Evolutionary conservation across 2,888 invertebrate species (phyloP).

Genomic region (Macrosoma leucophasiata): DNA sequence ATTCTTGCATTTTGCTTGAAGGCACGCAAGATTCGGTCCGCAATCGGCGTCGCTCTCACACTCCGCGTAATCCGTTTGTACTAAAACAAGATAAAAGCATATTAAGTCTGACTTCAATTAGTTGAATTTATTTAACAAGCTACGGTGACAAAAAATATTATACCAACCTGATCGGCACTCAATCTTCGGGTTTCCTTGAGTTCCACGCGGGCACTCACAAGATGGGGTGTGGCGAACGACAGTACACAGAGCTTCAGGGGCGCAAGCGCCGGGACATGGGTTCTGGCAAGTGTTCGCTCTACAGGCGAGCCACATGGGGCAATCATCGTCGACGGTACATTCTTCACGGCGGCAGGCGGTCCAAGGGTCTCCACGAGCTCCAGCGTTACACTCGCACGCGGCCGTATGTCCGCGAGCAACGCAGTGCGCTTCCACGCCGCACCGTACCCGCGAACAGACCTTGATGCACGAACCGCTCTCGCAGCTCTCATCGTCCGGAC

Average conservation of each 20-base stretch:
- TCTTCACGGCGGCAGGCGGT: slow-evolving; percentile 85
- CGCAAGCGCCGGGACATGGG: slow-evolving; percentile 90
- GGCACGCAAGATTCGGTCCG: slow-evolving; percentile 89
- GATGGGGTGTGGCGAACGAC: slow-evolving; percentile 85
- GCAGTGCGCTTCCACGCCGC: slow-evolving; percentile 87
- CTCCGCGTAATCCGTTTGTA: slow-evolving; percentile 74
- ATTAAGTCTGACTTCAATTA: too few species aligned
- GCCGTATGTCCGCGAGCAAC: slow-evolving; percentile 86
- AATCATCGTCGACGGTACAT: slow-evolving; percentile 84
- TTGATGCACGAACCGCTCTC: slow-evolving; percentile 87
- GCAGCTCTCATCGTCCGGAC: slow-evolving; percentile 87
- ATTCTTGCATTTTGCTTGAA: slow-evolving; percentile 85
- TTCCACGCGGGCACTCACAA: slow-evolving; percentile 89
- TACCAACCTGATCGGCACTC: slow-evolving; percentile 77
- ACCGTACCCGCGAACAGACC: slow-evolving; percentile 86
- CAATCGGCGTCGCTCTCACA: slow-evolving; percentile 90
- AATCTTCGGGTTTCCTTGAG: slow-evolving; percentile 83
- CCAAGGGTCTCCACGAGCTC: slow-evolving; percentile 87
- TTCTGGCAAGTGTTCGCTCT: slow-evolving; percentile 85
- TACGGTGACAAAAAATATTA: too few species aligned
- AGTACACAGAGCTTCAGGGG: slow-evolving; percentile 83
- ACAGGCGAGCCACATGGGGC: slow-evolving; percentile 87
- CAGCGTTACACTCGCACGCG: slow-evolving; percentile 84
- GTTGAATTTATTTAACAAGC: slow-evolving; percentile 3
- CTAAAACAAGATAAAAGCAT: slow-evolving; percentile 36